Evolutionary conservation across 2,888 invertebrate species (phyloP), one percentile per base, ranked within the genome.

Genomic region (Aphidoletes aphidimyza): DNA sequence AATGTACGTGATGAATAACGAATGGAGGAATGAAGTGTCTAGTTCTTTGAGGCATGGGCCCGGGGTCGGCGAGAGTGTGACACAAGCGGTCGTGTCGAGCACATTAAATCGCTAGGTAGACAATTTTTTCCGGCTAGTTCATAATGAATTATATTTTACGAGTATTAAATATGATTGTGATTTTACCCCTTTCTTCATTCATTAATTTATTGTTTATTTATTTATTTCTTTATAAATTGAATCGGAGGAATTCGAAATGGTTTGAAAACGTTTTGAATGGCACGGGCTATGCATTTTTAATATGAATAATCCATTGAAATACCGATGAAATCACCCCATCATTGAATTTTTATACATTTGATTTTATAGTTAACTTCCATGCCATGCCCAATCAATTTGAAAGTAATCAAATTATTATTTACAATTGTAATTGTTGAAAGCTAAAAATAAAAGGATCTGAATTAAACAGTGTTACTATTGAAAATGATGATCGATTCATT

Each of bases 281-380:
- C n/a, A n/a, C 54, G 11, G n/a, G 54, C 54, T 22, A 26, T 54
- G 26, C n/a, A 54, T 54, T 54, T 54, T 54, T 54, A 54, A 54
- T 54, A n/a, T 54, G 2, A 54, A 54, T 2, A 54, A 26, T 54
- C 26, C 2, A 54, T 6, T 54, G 42, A 42, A 42, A 42, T n/a
- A n/a, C 17, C 54, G 54, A 26, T 54, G 26, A 54, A n/a, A 54
- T 39, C n/a, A n/a, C n/a, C n/a, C n/a, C n/a, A n/a, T n/a, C n/a
- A n/a, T n/a, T n/a, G n/a, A n/a, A n/a, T n/a, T n/a, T n/a, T n/a
- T n/a, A n/a, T n/a, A n/a, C n/a, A n/a, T n/a, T n/a, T n/a, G n/a
- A n/a, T n/a, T n/a, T n/a, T n/a, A n/a, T n/a, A n/a, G n/a, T n/a
- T n/a, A n/a, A n/a, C n/a, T n/a, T n/a, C n/a, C n/a, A n/a, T n/a